Conservation (phyloP, 2,797 vertebrate genomes). For the Rhinogobio ventralis region DNA sequence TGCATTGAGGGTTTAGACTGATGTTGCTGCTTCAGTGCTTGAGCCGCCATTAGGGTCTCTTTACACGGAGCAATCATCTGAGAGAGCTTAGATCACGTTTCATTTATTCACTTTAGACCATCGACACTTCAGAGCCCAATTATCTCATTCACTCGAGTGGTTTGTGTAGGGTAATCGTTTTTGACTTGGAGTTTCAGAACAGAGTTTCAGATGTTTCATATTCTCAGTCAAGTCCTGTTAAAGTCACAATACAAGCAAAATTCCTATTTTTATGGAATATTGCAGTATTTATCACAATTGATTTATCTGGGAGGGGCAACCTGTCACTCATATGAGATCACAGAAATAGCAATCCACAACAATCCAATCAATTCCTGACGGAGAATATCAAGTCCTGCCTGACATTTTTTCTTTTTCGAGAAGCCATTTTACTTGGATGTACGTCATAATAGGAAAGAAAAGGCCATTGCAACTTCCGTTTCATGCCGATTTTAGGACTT, state of each 20-base stretch:
- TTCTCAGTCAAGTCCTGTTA: not conserved
- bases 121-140: constrained; percentile 19
- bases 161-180: not conserved
- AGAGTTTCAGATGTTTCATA: not conserved
- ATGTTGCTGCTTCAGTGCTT: constrained; percentile 31
- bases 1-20: constrained; percentile 31
- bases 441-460: not conserved
- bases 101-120: constrained; percentile 41
- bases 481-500: not conserved
- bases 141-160: constrained; percentile 17
- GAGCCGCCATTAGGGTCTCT: constrained; percentile 23
- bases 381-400: not conserved
- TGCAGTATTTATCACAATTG: not conserved
- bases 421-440: not conserved
- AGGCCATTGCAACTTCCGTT: not conserved
- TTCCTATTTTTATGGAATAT: not conserved
- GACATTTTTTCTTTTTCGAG: not conserved
- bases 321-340: not conserved
- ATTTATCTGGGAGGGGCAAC: not conserved
- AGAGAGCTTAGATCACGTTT: constrained; percentile 38
- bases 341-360: not conserved
- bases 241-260: not conserved
- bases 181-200: constrained; percentile 7
- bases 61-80: constrained; percentile 37
- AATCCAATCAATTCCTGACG: too few species aligned